These are phyloP conservation scores for Ctenomys sociabilis DNA, from an alignment of 2,113 vertebrate genomes.

Conservation along the genomic window DNA sequence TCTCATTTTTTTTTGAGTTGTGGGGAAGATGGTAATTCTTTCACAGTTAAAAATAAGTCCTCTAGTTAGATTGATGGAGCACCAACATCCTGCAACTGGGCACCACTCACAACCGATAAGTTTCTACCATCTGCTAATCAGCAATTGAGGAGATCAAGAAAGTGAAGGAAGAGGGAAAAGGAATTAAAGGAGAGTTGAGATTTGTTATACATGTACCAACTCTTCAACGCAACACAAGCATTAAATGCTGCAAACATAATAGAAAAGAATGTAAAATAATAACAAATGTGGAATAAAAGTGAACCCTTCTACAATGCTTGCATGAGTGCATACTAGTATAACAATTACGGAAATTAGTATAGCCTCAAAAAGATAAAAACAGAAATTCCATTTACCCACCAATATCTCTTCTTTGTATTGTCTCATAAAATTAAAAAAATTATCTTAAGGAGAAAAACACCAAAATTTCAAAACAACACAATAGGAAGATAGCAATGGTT, in stretches of 20 bases:
- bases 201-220: not conserved
- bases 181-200: not conserved
- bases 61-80: not conserved
- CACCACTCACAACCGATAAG: not conserved
- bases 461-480: too few species aligned
- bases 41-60: constrained; percentile 3
- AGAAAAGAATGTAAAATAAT: not conserved
- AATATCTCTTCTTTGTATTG: not conserved
- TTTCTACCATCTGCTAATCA: not conserved
- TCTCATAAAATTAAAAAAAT: not conserved
- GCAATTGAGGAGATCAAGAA: not conserved
- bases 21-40: not conserved
- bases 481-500: too few species aligned
- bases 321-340: not conserved
- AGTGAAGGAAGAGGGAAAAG: not conserved
- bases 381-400: not conserved
- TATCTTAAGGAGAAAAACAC: too few species aligned
- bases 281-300: not conserved
- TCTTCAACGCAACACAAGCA: not conserved
- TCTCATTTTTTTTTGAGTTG: not conserved
- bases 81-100: not conserved
- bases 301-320: not conserved
- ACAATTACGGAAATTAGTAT: not conserved
- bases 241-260: not conserved
- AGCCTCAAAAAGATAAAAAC: not conserved